Conservation (phyloP, 2,113 vertebrate genomes). For the Morone saxatilis region DNA sequence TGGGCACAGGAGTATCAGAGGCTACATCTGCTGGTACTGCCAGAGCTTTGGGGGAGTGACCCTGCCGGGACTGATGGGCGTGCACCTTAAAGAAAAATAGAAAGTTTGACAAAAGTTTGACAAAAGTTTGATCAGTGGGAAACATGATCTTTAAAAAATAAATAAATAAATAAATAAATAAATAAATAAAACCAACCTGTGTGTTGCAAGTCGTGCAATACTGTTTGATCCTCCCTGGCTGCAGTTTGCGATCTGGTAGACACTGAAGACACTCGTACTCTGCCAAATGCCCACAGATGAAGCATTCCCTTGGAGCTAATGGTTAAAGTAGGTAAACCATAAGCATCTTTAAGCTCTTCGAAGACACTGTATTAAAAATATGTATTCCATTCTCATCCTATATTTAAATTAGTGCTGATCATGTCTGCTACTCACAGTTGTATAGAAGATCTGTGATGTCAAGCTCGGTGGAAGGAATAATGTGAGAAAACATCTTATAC, state of each 20-base stretch:
- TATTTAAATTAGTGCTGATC: background rate
- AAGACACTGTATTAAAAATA: background rate
- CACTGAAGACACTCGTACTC: conserved; percentile 83
- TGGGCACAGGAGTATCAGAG: conserved; percentile 37
- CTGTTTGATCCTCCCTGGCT: conserved; percentile 84
- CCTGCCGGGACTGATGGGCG: conserved; percentile 72
- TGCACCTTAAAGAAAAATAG: conserved; percentile 75
- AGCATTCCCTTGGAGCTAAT: conserved; percentile 83
- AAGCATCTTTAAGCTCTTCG: background rate
- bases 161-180: too few species aligned
- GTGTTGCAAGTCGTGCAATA: conserved; percentile 82
- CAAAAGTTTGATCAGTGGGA: too few species aligned
- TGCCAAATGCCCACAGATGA: conserved; percentile 81
- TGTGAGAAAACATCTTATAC: conserved; percentile 88
- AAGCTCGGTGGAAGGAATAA: conserved; percentile 86
- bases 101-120: background rate
- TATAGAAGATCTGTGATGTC: conserved; percentile 85
- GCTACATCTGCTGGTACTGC: conserved; percentile 36
- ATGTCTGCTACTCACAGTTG: conserved; percentile 76
- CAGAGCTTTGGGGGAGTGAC: conserved; percentile 71
- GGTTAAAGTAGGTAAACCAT: background rate
- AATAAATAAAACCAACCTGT: conserved; percentile 71
- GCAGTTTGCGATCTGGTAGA: conserved; percentile 82
- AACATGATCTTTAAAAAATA: background rate
- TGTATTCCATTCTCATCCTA: background rate